Evolutionary conservation across 2,797 vertebrate species (phyloP).

Genomic region (Vespertilio murinus): DNA sequence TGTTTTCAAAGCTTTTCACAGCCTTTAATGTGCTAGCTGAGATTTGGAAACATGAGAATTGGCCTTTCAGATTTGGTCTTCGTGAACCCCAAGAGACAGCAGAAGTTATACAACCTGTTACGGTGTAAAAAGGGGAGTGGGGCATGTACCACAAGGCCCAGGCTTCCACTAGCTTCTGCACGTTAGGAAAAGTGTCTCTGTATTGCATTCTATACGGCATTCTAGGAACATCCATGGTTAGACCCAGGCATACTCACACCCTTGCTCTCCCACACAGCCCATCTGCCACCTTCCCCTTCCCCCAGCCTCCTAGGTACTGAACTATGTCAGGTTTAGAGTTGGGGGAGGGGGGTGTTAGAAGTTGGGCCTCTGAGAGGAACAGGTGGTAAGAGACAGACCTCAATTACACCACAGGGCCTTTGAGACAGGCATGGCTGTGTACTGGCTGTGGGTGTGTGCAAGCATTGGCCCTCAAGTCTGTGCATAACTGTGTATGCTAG

Average conservation of each 20-base stretch:
- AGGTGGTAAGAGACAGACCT: background rate
- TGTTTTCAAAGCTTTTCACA: background rate
- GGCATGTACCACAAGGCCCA: background rate
- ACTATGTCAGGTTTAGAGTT: background rate
- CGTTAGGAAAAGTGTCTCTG: background rate
- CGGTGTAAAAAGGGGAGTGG: background rate
- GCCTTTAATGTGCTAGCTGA: background rate
- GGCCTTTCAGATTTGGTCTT: background rate
- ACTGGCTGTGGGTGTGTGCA: background rate
- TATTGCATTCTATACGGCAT: too few relatives aligned
- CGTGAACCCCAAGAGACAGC: background rate
- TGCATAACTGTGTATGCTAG: background rate
- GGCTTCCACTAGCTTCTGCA: background rate
- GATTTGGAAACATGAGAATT: background rate
- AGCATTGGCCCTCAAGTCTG: background rate
- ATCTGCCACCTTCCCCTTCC: too few relatives aligned
- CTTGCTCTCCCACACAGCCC: background rate
- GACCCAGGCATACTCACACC: background rate
- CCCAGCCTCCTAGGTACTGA: background rate
- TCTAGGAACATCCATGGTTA: background rate
- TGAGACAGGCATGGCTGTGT: background rate
- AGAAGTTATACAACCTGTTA: background rate
- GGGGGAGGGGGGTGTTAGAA: background rate
- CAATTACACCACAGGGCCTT: background rate
- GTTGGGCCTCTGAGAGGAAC: background rate